These are phyloP conservation scores for Acrocyrtus sp. DNA, from an alignment of 2,888 invertebrate species.

Conservation along the genomic window DNA sequence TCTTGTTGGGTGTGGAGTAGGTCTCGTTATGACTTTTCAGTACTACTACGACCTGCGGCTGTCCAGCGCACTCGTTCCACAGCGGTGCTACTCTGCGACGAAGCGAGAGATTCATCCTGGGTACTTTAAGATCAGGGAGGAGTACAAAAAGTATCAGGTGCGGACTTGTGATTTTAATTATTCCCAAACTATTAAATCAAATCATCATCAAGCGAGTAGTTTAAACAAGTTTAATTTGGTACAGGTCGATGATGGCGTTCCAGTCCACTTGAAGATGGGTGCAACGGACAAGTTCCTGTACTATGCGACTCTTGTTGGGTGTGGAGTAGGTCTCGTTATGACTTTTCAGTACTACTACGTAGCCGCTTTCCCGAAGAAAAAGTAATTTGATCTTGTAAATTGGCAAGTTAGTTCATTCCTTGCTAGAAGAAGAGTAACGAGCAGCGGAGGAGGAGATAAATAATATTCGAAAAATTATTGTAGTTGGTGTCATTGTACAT, in stretches of 20 bases:
- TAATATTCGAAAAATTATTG: too few species aligned
- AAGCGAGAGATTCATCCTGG: slow-evolving; percentile 38
- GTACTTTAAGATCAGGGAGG: slow-evolving; percentile 37
- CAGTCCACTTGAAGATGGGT: slow-evolving; percentile 56
- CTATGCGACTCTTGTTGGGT: slow-evolving; percentile 24
- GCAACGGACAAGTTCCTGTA: slow-evolving; percentile 42
- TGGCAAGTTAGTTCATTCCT: too few species aligned
- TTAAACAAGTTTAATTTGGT: too few species aligned
- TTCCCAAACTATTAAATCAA: too few species aligned
- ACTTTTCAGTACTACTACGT: slow-evolving; percentile 41
- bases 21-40: slow-evolving; percentile 17
- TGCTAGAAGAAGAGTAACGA: too few species aligned
- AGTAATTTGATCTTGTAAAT: too few species aligned
- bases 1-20: slow-evolving; percentile 30
- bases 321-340: slow-evolving; percentile 28
- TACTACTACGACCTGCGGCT: slow-evolving; percentile 33
- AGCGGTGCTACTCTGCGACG: too few species aligned
- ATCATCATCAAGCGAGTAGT: too few species aligned
- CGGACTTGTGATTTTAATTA: too few species aligned
- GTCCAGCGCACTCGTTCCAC: too few species aligned
- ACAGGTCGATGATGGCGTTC: slow-evolving; percentile 49
- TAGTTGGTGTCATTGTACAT: too few species aligned
- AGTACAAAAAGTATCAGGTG: slow-evolving; percentile 52
- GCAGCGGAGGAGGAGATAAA: too few species aligned
- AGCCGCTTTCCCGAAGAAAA: slow-evolving; percentile 47